phyloP scores from a whole-genome alignment of 1,140 invertebrate species.

The Brachionus rotundiformis region DNA sequence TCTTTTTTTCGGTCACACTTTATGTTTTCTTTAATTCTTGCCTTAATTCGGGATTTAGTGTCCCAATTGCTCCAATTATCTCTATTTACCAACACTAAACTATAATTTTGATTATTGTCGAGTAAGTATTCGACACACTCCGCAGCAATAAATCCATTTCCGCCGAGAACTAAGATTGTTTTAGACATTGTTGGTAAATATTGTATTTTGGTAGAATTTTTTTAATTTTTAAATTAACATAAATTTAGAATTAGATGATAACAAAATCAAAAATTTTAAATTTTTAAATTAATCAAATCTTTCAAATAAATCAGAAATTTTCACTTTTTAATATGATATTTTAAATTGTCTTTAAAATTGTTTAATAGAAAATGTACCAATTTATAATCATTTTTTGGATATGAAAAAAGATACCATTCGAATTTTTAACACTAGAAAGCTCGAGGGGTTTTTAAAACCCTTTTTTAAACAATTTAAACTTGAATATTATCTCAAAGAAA shows the following conservation, averaged over 20 bases:
- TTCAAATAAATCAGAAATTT: no score
- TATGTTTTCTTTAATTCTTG: constrained; percentile 54
- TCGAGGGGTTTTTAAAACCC: no score
- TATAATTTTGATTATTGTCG: constrained; percentile 55
- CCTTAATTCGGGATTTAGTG: constrained; percentile 56
- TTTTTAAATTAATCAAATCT: no score
- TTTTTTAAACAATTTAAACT: no score
- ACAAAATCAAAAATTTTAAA: no score
- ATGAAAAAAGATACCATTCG: no score
- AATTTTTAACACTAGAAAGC: no score
- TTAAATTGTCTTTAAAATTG: no score
- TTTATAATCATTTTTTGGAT: no score
- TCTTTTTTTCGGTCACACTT: constrained; percentile 63
- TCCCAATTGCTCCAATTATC: constrained; percentile 67
- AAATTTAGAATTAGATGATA: neutral
- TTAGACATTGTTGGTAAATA: constrained; percentile 13
- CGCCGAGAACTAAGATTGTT: constrained; percentile 64
- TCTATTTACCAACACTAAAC: constrained; percentile 61
- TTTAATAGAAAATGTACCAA: no score
- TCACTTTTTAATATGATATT: no score
- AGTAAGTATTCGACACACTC: constrained; percentile 60
- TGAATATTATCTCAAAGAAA: no score
- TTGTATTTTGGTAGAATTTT: neutral
- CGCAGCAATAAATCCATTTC: constrained; percentile 66
- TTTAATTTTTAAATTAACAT: neutral